phyloP scores from a whole-genome alignment of 2,113 vertebrate species.

The Actenoides hombroni region DNA sequence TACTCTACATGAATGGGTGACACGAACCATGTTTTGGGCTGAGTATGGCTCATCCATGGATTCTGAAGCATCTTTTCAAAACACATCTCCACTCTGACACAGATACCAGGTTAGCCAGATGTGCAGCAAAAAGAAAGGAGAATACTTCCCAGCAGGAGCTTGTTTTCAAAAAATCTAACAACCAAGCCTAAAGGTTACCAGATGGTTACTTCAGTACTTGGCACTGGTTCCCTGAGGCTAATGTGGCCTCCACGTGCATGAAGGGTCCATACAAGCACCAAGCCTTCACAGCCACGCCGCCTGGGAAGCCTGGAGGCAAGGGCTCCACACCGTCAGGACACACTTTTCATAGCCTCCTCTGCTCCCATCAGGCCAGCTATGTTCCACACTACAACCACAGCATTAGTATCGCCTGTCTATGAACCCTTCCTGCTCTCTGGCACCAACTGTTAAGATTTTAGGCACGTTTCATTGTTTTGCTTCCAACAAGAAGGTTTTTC shows the following conservation, averaged over 20 bases:
- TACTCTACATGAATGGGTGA: neutral
- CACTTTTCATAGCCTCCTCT: neutral
- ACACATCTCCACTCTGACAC: fast-evolving
- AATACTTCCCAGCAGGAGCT: neutral
- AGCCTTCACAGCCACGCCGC: neutral
- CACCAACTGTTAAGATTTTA: neutral
- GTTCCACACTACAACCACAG: neutral
- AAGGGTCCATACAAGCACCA: neutral
- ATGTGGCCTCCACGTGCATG: fast-evolving
- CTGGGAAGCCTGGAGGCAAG: fast-evolving
- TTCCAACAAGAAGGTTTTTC: neutral
- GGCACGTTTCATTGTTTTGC: neutral
- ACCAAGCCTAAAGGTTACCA: neutral
- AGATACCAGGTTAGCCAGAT: neutral
- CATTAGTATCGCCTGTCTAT: neutral
- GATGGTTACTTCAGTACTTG: neutral
- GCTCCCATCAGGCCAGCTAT: fast-evolving
- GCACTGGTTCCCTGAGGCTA: neutral
- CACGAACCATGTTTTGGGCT: neutral
- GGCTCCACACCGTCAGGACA: neutral
- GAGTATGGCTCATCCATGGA: neutral
- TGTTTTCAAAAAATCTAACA: neutral
- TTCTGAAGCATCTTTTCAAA: neutral
- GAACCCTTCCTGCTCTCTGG: neutral
- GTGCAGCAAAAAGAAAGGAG: neutral